A percentile compares a stretch with the other conserved stretches of the same genome.
These are phyloP conservation scores for Macrochelys suwanniensis DNA, from an alignment of 2,797 vertebrate species.

Conservation along the genomic window DNA sequence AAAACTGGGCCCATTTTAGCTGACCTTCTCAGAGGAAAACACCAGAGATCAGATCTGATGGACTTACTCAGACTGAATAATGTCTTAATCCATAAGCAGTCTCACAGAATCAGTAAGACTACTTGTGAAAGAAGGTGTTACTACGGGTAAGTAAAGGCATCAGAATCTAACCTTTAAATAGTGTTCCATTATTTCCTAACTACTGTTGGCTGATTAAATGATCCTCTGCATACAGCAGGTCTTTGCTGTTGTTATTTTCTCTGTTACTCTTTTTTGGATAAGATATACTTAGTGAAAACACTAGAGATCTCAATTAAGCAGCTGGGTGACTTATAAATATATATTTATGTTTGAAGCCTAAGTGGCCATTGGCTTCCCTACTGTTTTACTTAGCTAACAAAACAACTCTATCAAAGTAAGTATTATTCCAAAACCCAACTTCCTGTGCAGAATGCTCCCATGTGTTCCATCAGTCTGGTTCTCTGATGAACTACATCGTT, in stretches of 20 bases:
- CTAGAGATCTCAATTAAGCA: conserved; percentile 85
- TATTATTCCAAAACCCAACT: conserved; percentile 96
- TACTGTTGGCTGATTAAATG: conserved; percentile 71
- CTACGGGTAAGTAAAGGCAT: not conserved
- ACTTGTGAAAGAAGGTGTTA: not conserved
- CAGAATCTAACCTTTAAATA: conserved; percentile 32
- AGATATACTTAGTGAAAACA: conserved; percentile 80
- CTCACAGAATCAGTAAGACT: not conserved
- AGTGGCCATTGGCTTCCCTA: conserved; percentile 92
- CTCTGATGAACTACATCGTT: conserved; percentile 95
- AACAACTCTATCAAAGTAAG: conserved; percentile 93
- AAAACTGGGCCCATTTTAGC: not conserved
- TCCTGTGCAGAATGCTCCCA: conserved; percentile 91
- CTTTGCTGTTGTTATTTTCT: conserved; percentile 73
- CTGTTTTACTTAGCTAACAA: conserved; percentile 93
- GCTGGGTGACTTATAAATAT: conserved; percentile 88
- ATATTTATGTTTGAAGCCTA: conserved; percentile 90
- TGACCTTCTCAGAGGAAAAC: conserved; percentile 11
- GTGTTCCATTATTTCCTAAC: conserved; percentile 57
- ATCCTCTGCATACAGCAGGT: conserved; percentile 51
- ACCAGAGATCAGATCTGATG: not conserved
- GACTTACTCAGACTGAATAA: not conserved
- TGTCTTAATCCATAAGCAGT: not conserved
- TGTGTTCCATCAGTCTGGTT: conserved; percentile 89
- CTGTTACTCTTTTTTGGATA: conserved; percentile 73